Conservation (phyloP, 2,113 vertebrate species). For the Xiphorhynchus elegans region DNA sequence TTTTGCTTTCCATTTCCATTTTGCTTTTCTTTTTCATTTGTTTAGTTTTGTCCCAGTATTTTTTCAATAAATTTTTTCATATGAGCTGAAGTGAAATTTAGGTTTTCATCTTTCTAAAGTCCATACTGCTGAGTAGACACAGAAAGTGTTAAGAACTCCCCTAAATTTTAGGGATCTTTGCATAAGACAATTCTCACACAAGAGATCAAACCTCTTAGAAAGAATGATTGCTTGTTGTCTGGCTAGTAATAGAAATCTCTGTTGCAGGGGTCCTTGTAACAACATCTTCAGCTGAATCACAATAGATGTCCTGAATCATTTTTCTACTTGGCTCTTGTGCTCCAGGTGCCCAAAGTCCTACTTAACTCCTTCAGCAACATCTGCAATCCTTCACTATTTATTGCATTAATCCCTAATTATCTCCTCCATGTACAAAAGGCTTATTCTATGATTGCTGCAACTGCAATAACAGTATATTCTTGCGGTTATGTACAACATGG, state of each 20-base stretch:
- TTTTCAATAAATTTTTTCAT: neutral
- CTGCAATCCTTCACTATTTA: neutral
- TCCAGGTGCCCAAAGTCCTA: neutral
- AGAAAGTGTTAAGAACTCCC: neutral
- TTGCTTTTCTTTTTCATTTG: neutral
- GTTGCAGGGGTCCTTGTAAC: neutral
- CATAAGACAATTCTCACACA: neutral
- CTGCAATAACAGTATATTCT: neutral
- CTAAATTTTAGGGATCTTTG: neutral
- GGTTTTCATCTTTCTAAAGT: neutral
- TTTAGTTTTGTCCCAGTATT: neutral
- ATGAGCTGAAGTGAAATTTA: neutral
- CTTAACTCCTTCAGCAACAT: neutral
- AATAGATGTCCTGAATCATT: neutral
- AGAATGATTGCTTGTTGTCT: neutral
- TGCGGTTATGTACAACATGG: neutral
- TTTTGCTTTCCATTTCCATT: no score
- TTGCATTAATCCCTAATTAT: neutral
- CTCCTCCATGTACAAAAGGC: accelerated
- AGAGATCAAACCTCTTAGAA: neutral
- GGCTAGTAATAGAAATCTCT: neutral
- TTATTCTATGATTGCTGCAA: neutral
- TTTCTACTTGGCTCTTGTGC: neutral
- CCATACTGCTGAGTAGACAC: neutral
- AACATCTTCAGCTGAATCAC: neutral